Conservation (phyloP, 1,140 invertebrate species). For the Conus ventricosus region DNA sequence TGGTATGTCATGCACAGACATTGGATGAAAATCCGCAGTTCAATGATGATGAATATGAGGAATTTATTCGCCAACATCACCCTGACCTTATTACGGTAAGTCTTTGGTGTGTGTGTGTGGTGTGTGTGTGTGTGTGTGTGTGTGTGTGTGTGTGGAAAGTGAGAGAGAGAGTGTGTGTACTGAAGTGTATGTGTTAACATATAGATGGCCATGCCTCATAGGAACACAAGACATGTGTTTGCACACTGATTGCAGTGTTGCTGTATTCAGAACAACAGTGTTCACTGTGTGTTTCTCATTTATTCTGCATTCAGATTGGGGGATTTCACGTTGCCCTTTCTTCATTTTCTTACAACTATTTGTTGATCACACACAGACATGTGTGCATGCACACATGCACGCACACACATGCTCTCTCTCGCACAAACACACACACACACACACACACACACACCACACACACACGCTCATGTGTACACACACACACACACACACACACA, state of each 20-base stretch:
- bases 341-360: no score
- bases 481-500: neutral
- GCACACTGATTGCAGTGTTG: neutral
- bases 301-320: neutral
- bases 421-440: neutral
- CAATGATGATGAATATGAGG: slow-evolving; percentile 86
- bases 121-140: slow-evolving; percentile 6
- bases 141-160: neutral
- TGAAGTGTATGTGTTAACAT: neutral
- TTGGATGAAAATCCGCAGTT: slow-evolving; percentile 84
- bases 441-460: neutral
- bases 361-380: neutral
- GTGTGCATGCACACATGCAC: neutral
- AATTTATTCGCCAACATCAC: slow-evolving; percentile 78
- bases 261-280: neutral
- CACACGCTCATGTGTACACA: neutral
- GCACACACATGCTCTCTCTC: neutral
- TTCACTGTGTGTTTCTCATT: neutral
- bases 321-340: neutral
- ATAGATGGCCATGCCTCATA: neutral
- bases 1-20: slow-evolving; percentile 51
- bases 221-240: neutral
- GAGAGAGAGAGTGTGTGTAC: neutral
- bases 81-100: slow-evolving; percentile 59
- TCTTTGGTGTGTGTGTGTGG: slow-evolving; percentile 44